Percentiles rank a stretch among this genome's conserved stretches.
Evolutionary conservation across 1,140 invertebrate species (phyloP).

Genomic region (Cotesia chilonis): DNA sequence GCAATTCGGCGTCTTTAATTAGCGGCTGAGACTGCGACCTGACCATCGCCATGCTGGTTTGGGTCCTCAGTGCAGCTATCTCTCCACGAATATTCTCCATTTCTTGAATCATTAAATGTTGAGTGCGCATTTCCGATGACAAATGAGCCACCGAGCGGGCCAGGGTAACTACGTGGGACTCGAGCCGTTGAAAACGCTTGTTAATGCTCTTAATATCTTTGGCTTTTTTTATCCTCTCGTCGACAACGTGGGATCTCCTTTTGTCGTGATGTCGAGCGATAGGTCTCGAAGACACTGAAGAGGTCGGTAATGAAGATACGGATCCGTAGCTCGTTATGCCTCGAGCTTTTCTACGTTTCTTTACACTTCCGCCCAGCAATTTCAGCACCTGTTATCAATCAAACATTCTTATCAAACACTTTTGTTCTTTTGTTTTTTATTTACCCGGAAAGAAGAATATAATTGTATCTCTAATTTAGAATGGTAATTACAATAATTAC

Average conservation of each 20-base stretch:
- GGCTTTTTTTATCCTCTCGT: constrained; percentile 77
- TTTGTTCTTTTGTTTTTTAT: too few relatives aligned
- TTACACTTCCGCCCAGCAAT: constrained; percentile 77
- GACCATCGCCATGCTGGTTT: constrained; percentile 70
- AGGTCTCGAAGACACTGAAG: constrained; percentile 79
- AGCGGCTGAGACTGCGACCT: constrained; percentile 67
- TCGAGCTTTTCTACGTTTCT: constrained; percentile 67
- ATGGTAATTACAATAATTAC: too few relatives aligned
- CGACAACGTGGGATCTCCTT: constrained; percentile 61
- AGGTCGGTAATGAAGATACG: constrained; percentile 83
- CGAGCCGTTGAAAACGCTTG: constrained; percentile 87
- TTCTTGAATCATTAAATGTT: constrained; percentile 89
- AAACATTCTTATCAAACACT: background rate
- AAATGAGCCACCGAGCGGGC: constrained; percentile 92
- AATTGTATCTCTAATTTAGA: too few relatives aligned
- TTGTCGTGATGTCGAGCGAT: constrained; percentile 70
- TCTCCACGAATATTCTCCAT: constrained; percentile 88
- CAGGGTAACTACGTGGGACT: constrained; percentile 91
- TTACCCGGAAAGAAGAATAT: too few relatives aligned
- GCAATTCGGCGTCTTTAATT: constrained; percentile 68
- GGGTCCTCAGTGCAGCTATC: constrained; percentile 79
- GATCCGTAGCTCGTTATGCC: constrained; percentile 73
- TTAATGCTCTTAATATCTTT: constrained; percentile 84
- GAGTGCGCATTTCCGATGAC: constrained; percentile 90
- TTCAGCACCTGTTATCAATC: constrained; percentile 73